Conservation (phyloP, 2,797 vertebrate genomes). For the Naso thynnoides region DNA sequence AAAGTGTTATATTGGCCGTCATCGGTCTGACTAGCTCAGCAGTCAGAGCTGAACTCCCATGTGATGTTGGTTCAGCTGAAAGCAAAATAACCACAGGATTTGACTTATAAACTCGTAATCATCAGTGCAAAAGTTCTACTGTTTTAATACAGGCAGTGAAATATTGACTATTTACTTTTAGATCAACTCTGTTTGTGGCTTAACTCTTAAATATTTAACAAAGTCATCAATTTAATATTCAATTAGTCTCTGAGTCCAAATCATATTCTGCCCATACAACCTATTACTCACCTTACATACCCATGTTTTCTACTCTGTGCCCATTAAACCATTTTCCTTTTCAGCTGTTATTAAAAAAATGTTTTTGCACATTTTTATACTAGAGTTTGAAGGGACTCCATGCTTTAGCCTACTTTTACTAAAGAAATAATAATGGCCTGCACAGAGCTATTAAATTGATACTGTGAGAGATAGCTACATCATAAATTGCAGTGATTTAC, state of each 20-base stretch:
- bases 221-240: constrained; percentile 3
- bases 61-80: background rate
- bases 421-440: constrained; percentile 57
- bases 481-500: constrained; percentile 68
- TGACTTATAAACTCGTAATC: background rate
- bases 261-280: background rate
- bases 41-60: constrained; percentile 8
- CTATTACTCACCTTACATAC: background rate
- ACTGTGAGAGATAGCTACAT: constrained; percentile 49
- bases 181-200: background rate
- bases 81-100: background rate
- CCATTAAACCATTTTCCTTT: background rate
- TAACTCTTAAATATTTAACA: background rate
- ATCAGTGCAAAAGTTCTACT: background rate
- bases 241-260: background rate
- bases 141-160: background rate
- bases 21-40: constrained; percentile 15
- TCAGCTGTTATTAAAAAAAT: background rate
- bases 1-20: constrained; percentile 1
- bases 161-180: background rate
- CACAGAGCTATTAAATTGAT: constrained; percentile 47
- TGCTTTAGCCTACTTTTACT: constrained; percentile 63
- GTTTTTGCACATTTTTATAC: background rate
- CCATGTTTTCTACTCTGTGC: background rate
- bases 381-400: constrained; percentile 23